phyloP scores from a whole-genome alignment of 2,113 vertebrate genomes.

The Poeciliopsis retropinna region DNA sequence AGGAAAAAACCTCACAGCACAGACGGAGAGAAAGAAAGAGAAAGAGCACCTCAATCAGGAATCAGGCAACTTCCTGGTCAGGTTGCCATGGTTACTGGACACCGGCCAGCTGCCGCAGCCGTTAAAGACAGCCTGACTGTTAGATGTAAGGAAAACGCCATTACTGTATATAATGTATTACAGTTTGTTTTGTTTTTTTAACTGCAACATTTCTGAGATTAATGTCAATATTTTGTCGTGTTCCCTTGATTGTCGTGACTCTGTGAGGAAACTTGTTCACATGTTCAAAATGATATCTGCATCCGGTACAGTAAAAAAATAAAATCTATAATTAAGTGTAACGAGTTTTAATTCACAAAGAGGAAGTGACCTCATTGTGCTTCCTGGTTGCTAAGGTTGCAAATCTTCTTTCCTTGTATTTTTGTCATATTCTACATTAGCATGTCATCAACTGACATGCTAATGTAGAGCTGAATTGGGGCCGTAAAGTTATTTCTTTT shows the following conservation, averaged over 20 bases:
- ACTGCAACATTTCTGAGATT: too few species aligned
- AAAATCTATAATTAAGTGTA: not conserved
- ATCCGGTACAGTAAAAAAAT: too few species aligned
- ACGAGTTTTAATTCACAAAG: too few species aligned
- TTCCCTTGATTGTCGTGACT: not conserved
- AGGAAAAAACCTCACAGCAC: conserved; percentile 45
- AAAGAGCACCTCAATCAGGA: conserved; percentile 71
- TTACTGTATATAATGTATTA: not conserved
- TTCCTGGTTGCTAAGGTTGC: too few species aligned
- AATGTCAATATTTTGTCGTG: too few species aligned
- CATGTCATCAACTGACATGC: too few species aligned
- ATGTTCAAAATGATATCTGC: not conserved
- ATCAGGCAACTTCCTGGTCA: conserved; percentile 77
- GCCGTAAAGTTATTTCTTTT: too few species aligned
- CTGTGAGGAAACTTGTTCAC: not conserved
- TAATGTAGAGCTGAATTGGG: too few species aligned
- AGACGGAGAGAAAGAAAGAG: conserved; percentile 46
- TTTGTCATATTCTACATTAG: too few species aligned
- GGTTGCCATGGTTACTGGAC: conserved; percentile 73
- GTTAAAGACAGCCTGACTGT: conserved; percentile 36
- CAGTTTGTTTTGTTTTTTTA: not conserved
- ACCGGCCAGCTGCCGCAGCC: conserved; percentile 72
- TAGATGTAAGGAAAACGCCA: conserved; percentile 52
- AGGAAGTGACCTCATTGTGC: too few species aligned
- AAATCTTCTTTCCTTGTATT: too few species aligned